These are phyloP conservation scores for Bombycilla garrulus DNA, from an alignment of 2,113 vertebrate genomes.

Conservation along the genomic window DNA sequence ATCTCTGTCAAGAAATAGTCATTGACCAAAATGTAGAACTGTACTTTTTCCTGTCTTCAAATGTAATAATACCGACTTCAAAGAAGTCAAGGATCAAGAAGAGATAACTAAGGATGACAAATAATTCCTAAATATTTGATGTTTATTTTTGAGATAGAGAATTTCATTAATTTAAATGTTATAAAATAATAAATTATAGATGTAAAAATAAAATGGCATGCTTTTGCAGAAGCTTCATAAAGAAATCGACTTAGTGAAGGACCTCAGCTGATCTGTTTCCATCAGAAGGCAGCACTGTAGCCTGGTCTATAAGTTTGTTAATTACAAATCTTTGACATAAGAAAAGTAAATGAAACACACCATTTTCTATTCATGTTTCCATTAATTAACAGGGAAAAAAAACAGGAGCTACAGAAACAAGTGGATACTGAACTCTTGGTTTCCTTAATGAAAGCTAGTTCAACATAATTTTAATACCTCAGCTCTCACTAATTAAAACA, in stretches of 20 bases:
- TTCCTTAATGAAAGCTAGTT: constrained; percentile 13
- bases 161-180: background rate
- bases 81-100: background rate
- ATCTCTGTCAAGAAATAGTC: background rate
- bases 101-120: background rate
- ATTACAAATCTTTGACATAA: constrained; percentile 4
- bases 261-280: background rate
- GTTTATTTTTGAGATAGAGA: background rate
- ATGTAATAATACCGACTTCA: background rate
- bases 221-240: background rate
- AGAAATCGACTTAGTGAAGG: background rate
- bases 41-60: background rate
- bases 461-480: background rate
- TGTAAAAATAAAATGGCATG: background rate
- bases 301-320: background rate
- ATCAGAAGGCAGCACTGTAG: background rate
- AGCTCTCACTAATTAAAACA: background rate
- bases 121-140: background rate
- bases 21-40: background rate
- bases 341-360: background rate
- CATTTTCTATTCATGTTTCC: background rate
- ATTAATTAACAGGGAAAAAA: background rate
- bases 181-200: background rate
- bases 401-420: background rate
- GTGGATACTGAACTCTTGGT: background rate